Evolutionary conservation across 1,140 invertebrate genomes (phyloP).

Genomic region (Habropoda laboriosa): DNA sequence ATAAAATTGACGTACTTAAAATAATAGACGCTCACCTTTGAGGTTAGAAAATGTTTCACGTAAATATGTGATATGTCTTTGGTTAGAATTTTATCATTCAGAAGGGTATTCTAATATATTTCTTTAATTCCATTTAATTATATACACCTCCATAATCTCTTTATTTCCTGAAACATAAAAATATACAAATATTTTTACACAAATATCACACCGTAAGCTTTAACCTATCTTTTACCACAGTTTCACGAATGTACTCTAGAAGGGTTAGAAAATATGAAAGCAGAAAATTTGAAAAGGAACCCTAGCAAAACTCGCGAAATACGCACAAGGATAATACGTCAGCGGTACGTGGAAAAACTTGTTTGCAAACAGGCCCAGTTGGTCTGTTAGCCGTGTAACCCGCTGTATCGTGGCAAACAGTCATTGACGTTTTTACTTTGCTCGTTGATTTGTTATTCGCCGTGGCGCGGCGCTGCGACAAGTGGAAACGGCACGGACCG

Average conservation of each 20-base stretch:
- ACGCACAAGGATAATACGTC: background rate
- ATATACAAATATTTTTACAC: too few relatives aligned
- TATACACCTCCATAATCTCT: too few relatives aligned
- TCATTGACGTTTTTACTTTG: slow-evolving; percentile 45
- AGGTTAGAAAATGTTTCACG: background rate
- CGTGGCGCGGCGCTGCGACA: slow-evolving; percentile 11
- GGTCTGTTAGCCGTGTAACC: slow-evolving; percentile 5
- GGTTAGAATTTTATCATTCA: too few relatives aligned
- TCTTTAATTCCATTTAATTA: too few relatives aligned
- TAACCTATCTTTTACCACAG: too few relatives aligned
- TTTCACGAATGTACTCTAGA: too few relatives aligned
- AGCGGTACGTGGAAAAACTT: slow-evolving; percentile 33
- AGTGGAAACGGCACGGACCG: slow-evolving; percentile 12
- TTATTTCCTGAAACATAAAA: too few relatives aligned
- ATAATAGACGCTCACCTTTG: background rate
- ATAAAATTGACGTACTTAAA: background rate
- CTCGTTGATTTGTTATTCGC: slow-evolving; percentile 46
- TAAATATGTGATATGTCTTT: too few relatives aligned
- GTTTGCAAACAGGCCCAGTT: slow-evolving; percentile 39
- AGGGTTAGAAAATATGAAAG: background rate
- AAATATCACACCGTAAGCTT: too few relatives aligned
- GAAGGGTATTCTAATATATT: too few relatives aligned
- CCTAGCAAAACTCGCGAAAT: background rate
- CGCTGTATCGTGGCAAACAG: background rate
- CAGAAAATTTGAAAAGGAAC: background rate